These are phyloP conservation scores for Spilosoma lubricipeda DNA, from an alignment of 2,888 invertebrate genomes.

Conservation along the genomic window DNA sequence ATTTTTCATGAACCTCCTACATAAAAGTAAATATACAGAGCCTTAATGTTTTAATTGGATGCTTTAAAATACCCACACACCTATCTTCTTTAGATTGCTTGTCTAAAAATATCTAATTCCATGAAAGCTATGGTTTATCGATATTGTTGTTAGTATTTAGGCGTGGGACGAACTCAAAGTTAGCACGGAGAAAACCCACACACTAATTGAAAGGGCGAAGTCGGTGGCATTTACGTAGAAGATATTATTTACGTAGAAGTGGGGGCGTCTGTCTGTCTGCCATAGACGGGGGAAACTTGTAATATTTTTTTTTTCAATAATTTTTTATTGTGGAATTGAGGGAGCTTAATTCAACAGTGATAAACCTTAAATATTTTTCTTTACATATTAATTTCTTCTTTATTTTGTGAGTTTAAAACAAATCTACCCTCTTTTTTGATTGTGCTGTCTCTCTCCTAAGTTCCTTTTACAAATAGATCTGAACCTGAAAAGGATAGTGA, in stretches of 20 bases:
- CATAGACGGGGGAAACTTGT: constrained; percentile 51
- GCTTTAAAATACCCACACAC: constrained; percentile 27
- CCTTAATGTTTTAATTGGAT: constrained; percentile 4
- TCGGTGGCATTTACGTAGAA: constrained; percentile 69
- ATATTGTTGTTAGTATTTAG: constrained; percentile 53
- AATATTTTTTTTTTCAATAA: constrained; percentile 22
- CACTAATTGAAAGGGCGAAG: constrained; percentile 65
- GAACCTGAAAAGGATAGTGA: background rate
- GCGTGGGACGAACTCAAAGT: constrained; percentile 55
- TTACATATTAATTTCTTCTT: background rate
- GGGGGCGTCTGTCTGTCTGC: constrained; percentile 59
- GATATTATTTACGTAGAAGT: too few species aligned
- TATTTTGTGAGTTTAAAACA: background rate
- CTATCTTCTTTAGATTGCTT: constrained; percentile 26
- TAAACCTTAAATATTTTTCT: background rate
- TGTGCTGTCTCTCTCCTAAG: background rate
- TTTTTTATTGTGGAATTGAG: background rate
- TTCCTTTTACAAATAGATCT: background rate
- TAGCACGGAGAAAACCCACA: constrained; percentile 63
- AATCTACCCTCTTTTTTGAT: background rate
- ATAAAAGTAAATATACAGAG: background rate
- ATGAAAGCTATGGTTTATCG: constrained; percentile 43
- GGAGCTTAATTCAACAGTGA: background rate
- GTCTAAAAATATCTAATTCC: constrained; percentile 52
- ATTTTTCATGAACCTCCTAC: background rate